Conservation (phyloP, 2,888 invertebrate genomes). For the Chalcis sispes region DNA sequence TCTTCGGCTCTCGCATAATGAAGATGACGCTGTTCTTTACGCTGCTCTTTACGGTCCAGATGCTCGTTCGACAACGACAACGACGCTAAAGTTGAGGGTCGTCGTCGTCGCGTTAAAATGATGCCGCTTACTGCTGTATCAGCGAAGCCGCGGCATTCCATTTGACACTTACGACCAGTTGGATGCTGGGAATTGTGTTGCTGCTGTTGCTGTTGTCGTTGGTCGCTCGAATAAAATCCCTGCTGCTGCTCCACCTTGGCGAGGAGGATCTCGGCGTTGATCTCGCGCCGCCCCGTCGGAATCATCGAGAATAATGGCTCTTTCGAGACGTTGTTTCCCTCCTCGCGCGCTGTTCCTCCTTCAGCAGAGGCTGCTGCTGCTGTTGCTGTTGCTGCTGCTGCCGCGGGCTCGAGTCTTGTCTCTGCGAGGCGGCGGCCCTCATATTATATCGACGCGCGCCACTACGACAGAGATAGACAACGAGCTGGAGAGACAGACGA, state of each 20-base stretch:
- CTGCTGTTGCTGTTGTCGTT: conserved; percentile 3
- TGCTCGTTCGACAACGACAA: neutral
- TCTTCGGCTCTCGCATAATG: neutral
- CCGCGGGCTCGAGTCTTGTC: neutral
- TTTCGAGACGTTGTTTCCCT: too few species aligned
- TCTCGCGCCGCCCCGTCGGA: conserved; percentile 27
- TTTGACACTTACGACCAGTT: neutral
- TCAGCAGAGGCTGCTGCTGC: neutral
- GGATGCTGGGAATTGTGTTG: neutral
- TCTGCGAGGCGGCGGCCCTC: conserved; percentile 6
- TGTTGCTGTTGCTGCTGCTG: neutral
- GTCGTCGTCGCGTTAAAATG: neutral
- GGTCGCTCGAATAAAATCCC: conserved; percentile 3
- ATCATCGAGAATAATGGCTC: conserved; percentile 46
- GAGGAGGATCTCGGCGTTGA: conserved; percentile 19
- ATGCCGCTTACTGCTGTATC: neutral
- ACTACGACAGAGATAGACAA: too few species aligned
- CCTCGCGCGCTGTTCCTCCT: too few species aligned
- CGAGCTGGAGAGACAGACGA: too few species aligned
- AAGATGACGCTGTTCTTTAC: conserved; percentile 1
- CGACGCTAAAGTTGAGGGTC: neutral
- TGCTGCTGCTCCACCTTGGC: conserved; percentile 31
- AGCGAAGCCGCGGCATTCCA: neutral
- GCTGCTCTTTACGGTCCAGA: conserved; percentile 26
- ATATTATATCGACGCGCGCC: neutral